Base-by-base conservation (phyloP, 2,888 invertebrate genomes). In the Mythimna lalbum region DNA sequence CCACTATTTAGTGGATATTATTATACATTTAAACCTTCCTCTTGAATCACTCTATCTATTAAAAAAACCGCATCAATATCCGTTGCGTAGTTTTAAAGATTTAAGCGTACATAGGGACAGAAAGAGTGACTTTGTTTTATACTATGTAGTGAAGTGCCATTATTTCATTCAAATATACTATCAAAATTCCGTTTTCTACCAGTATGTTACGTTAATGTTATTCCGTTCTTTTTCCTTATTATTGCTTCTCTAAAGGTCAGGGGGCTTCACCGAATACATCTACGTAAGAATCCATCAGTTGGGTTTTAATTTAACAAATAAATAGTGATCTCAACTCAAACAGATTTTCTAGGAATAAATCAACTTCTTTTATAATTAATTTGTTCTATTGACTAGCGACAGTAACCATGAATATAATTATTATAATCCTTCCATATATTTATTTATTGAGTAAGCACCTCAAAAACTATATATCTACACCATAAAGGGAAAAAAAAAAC, bases 141-240 rank as follows among this genome's bases (percentile, higher is more conserved):
- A n/a, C n/a, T n/a, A 19, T n/a, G 2, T n/a, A 3, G 4, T 12
- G n/a, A 39, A 12, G 12, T 39, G 14, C 14, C 39, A 39, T 14
- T 14, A 14, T 12, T 4, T 39, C 39, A 39, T 39, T 14, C 39
- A 14, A 39, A 27, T 27, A 31, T 27, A 55, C 19, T 4, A 31
- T 9, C 0, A 19, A 31, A 55, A 55, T 19, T 19, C 53, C 2
- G 23, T 52, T 21, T 23, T 31, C 27, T 56, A 53, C 33, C 33
- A 19, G 50, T 14, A 49, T n/a, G 19, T 61, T 12, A 33, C 33
- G 33, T 73, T 61, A 14, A 21, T 7, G 1, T 33, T 49, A 21
- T 56, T 75, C 12, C 21, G n/a, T 43, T 43, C 0, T 3, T 74
- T 77, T 80, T 64, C 80, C 76, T 77, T 57, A 63, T 73, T 50